Evolutionary conservation across 2,888 invertebrate genomes (phyloP), one percentile per base, ranked within the genome.

Genomic region (Metellina segmentata): DNA sequence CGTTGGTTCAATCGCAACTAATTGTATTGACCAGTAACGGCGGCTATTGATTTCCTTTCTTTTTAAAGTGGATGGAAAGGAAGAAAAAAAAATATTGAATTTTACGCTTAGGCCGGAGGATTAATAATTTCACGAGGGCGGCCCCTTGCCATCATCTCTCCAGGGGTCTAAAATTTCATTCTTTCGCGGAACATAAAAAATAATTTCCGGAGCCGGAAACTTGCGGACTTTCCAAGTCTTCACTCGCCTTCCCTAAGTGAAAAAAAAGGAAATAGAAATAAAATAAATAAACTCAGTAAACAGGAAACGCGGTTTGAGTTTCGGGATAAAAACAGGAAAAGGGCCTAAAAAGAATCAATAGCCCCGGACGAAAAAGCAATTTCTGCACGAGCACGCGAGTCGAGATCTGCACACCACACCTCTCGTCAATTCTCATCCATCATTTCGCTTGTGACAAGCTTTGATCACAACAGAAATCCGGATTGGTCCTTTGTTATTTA

Each of bases 331-430:
- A 90, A 90, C 74, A 81, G 74, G 85, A 86, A 86, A 86, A 90
- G 78, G 61, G 53, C 53, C 53, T 34, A 6, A 6, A 20, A 72
- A 61, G 88, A 88, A 91, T 91, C 91, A 87, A 91, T 91, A 87
- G 87, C 77, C 48, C 52, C 20, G 61, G 85, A 48, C 85, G 81
- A 81, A 71, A 90, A 91, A 91, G 86, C 82, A 91, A 91, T 91
- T 91, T 91, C 86, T 91, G 82, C 81, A 86, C 75, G 86, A 86
- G 86, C 89, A 89, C 89, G 89, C 89, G 77, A 89, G 19, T 77
- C 48, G 13, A 69, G 70, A 52, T 81, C 11, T 74, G n/a, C 51
- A 51, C 74, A 16, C 52, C 13, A 52, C 69, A n/a, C 48, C 20
- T 48, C 74, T 89, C 82, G 74, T 70, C 72, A 74, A 79, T 78